Evolutionary conservation across 2,797 vertebrate species (phyloP), one percentile per base, ranked within the genome.

Genomic region (Sarcoramphus papa): DNA sequence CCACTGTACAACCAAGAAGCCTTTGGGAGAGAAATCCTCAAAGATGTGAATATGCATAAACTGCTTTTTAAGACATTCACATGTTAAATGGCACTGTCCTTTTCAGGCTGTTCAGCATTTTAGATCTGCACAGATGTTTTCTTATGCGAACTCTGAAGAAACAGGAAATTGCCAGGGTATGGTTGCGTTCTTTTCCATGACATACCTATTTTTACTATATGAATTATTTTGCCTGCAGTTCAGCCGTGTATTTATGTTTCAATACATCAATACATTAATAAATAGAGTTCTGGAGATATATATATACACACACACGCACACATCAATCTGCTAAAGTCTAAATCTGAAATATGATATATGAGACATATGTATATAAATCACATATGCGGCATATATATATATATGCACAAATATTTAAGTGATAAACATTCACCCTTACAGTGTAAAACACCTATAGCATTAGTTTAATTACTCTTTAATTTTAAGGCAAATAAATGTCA

Each of bases 291-390:
- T 77, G 13, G 35, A 33, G 17, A 35, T 43, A 24, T 2, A 28
- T 7, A 16, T 7, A 25, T 4, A 31, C 1, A 43, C 3, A 70
- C 2, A 54, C 2, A 68, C 5, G n/a, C n/a, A 68, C 3, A 33
- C 8, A 25, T 31, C 28, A 43, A 41, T 69, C 43, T 60, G 37
- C 15, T 31, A 60, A 53, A 69, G 50, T 28, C 23, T 76, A 50
- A 82, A 60, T 73, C 48, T 70, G 35, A 95, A 82, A 73, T 56
- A 74, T 14, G 14, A 37, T 60, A 25, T 8, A 35, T 78, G 51
- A 83, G 7, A 77, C 6, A 7, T 19, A 33, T 45, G 4, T 90
- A 54, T 59, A 48, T 50, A 65, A 85, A 69, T 63, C 10, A 57
- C 68, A 14, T 64, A 63, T 45, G 25, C 60, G 19, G 10, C 25